Evolutionary conservation across 2,888 invertebrate species (phyloP).

Genomic region (Habroteleia sp.): DNA sequence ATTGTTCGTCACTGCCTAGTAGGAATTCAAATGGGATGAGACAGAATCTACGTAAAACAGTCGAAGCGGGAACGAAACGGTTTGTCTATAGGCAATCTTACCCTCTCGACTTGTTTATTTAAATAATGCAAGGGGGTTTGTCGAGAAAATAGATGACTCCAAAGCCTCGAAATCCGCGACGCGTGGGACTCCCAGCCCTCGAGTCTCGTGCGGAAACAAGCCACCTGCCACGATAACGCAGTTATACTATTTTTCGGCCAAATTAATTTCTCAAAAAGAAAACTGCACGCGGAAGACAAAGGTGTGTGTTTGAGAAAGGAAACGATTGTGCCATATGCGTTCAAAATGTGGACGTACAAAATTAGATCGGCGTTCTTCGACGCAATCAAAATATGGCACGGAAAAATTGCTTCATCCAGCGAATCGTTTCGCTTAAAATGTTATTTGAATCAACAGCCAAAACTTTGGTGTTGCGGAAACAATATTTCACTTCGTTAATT

Average conservation of each 20-base stretch:
- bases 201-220: slow-evolving; percentile 48
- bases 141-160: slow-evolving; percentile 78
- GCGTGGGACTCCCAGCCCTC: slow-evolving; percentile 44
- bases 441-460: slow-evolving; percentile 7
- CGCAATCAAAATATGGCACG: slow-evolving; percentile 13
- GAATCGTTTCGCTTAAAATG: slow-evolving; percentile 14
- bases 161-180: slow-evolving; percentile 76
- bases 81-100: slow-evolving; percentile 73
- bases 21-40: slow-evolving; percentile 42
- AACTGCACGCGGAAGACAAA: slow-evolving; percentile 13
- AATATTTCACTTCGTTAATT: too few species aligned
- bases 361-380: too few species aligned
- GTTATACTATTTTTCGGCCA: slow-evolving; percentile 48
- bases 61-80: slow-evolving; percentile 39
- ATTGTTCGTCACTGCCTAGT: slow-evolving; percentile 79
- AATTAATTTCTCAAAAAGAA: slow-evolving; percentile 36
- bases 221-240: slow-evolving; percentile 55
- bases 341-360: slow-evolving; percentile 6
- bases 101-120: slow-evolving; percentile 79
- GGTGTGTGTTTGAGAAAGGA: not conserved
- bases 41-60: slow-evolving; percentile 50
- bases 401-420: slow-evolving; percentile 3
- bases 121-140: slow-evolving; percentile 74
- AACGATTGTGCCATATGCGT: slow-evolving; percentile 25
- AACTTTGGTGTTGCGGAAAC: not conserved